Evolutionary conservation across 2,113 vertebrate species (phyloP).

Genomic region (Cynoglossus semilaevis): DNA sequence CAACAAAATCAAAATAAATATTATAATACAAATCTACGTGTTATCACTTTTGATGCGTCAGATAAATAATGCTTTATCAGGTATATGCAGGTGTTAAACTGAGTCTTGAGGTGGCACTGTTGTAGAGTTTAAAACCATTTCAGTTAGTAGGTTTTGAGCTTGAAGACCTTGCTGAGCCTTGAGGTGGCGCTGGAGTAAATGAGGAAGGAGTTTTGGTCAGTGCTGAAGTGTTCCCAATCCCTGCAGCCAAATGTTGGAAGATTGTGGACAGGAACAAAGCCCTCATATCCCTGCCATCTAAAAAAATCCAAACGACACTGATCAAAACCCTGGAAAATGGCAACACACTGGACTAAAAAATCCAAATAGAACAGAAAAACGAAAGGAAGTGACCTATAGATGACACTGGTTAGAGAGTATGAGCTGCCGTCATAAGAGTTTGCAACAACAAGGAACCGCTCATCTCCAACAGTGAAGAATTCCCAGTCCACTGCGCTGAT

Average conservation of each 20-base stretch:
- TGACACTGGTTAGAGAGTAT: slow-evolving; percentile 88
- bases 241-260: slow-evolving; percentile 87
- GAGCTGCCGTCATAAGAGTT: slow-evolving; percentile 91
- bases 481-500: slow-evolving; percentile 95
- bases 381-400: slow-evolving; percentile 84
- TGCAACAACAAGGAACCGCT: slow-evolving; percentile 90
- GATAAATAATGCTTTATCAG: too few species aligned
- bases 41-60: too few species aligned
- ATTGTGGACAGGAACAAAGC: slow-evolving; percentile 84
- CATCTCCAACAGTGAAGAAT: slow-evolving; percentile 91
- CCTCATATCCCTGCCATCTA: slow-evolving; percentile 95
- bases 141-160: slow-evolving; percentile 66
- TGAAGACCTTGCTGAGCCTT: slow-evolving; percentile 88
- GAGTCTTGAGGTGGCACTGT: too few species aligned
- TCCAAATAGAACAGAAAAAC: background rate
- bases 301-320: slow-evolving; percentile 1
- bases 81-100: too few species aligned
- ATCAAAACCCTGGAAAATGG: background rate
- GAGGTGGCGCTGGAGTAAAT: slow-evolving; percentile 92
- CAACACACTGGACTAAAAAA: too few species aligned
- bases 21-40: too few species aligned
- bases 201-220: slow-evolving; percentile 81
- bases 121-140: background rate
- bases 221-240: slow-evolving; percentile 90
- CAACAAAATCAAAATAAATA: too few species aligned